Conservation (phyloP, 2,113 vertebrate species). For the Mesocricetus auratus region DNA sequence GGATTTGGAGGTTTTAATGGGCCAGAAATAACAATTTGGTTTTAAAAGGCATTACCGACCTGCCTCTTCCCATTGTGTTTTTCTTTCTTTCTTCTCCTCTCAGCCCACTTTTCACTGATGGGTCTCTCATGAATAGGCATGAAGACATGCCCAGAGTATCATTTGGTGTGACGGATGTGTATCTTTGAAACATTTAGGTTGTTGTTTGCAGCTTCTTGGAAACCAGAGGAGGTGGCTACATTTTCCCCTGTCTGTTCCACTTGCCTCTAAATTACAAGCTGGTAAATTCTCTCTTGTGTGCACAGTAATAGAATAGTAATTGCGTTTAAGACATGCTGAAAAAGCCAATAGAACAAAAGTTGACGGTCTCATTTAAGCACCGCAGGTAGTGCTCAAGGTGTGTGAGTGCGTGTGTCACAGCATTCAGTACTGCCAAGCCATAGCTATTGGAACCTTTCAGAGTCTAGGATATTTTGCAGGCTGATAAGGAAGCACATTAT, state of each 20-base stretch:
- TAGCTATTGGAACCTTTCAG: background rate
- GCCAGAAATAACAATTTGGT: constrained; percentile 40
- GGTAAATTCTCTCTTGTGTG: constrained; percentile 73
- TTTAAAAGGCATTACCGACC: constrained; percentile 52
- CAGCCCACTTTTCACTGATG: constrained; percentile 45
- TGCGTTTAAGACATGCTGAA: constrained; percentile 72
- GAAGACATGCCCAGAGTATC: constrained; percentile 25
- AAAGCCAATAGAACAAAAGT: constrained; percentile 62
- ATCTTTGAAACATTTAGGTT: constrained; percentile 52
- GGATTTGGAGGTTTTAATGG: constrained; percentile 64
- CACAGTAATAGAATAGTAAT: constrained; percentile 74
- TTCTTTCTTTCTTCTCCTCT: background rate
- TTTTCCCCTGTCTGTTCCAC: constrained; percentile 56
- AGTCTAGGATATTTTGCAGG: constrained; percentile 15
- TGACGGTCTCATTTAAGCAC: constrained; percentile 51
- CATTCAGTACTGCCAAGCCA: constrained; percentile 39
- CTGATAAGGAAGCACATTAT: constrained; percentile 28
- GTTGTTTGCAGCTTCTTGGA: constrained; percentile 52
- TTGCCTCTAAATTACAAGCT: constrained; percentile 73
- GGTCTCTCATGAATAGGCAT: constrained; percentile 57
- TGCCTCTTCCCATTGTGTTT: constrained; percentile 19
- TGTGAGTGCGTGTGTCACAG: background rate
- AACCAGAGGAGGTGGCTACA: constrained; percentile 3
- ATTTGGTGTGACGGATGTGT: background rate
- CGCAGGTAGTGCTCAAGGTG: constrained; percentile 1